A percentile compares a stretch with the other conserved stretches of the same genome.
phyloP scores from a whole-genome alignment of 1,140 invertebrate species.

The Eumaeus atala region DNA sequence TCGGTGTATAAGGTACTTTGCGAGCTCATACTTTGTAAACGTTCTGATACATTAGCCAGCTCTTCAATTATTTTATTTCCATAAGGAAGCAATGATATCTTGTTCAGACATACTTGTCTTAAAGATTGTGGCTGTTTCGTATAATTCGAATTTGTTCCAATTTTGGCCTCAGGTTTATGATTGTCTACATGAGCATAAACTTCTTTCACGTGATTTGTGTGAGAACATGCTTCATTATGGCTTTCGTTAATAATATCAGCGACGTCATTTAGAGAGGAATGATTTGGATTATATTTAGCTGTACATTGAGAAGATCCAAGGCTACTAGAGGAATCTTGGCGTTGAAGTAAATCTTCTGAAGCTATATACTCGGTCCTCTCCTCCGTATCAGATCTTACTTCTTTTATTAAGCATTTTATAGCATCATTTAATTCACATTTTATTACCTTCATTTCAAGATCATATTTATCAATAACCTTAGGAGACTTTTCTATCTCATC shows the following conservation, averaged over 20 bases:
- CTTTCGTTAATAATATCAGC: slow-evolving; percentile 61
- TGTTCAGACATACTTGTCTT: slow-evolving; percentile 77
- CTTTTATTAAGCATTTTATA: slow-evolving; percentile 65
- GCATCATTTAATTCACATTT: slow-evolving; percentile 69
- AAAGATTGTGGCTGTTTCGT: slow-evolving; percentile 36
- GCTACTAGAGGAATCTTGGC: slow-evolving; percentile 73
- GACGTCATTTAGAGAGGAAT: slow-evolving; percentile 68
- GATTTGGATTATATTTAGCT: slow-evolving; percentile 69
- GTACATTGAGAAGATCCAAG: slow-evolving; percentile 71
- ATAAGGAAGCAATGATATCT: slow-evolving; percentile 78
- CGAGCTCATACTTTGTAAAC: slow-evolving; percentile 68
- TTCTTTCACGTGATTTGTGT: slow-evolving; percentile 58
- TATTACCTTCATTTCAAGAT: slow-evolving; percentile 61
- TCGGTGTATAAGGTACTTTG: slow-evolving; percentile 14
- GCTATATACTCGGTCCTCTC: slow-evolving; percentile 33
- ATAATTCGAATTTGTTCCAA: slow-evolving; percentile 3
- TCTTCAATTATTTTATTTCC: slow-evolving; percentile 79
- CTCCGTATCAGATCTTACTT: slow-evolving; percentile 57
- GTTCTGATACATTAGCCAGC: slow-evolving; percentile 78
- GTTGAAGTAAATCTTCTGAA: slow-evolving; percentile 41
- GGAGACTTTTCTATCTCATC: slow-evolving; percentile 11
- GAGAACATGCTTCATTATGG: slow-evolving; percentile 19
- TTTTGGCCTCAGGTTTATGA: slow-evolving; percentile 16
- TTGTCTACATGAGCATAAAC: slow-evolving; percentile 45
- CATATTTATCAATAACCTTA: slow-evolving; percentile 37